Evolutionary conservation across 2,113 vertebrate genomes (phyloP).

Genomic region (Thamnaconus septentrionalis): DNA sequence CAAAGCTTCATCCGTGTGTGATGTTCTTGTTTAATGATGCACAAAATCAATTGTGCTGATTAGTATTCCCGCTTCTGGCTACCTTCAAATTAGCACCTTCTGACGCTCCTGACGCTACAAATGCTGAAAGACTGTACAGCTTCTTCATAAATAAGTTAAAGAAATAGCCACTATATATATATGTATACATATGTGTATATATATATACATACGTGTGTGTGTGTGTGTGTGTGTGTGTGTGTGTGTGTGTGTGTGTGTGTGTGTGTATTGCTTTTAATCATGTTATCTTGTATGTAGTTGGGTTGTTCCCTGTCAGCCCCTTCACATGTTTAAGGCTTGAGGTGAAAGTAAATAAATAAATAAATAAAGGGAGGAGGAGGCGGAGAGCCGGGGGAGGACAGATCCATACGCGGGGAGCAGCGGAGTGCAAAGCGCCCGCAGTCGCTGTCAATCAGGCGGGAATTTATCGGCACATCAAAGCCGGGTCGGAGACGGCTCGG

Average conservation of each 20-base stretch:
- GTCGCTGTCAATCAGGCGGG: conserved; percentile 56
- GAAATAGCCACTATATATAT: no score
- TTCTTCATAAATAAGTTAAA: no score
- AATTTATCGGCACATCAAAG: conserved; percentile 59
- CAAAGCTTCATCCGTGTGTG: conserved; percentile 3
- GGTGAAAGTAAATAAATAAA: no score
- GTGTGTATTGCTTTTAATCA: not conserved
- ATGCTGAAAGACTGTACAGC: no score
- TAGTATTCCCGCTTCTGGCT: conserved; percentile 15
- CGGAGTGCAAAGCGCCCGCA: conserved; percentile 46
- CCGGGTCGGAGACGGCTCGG: conserved; percentile 27
- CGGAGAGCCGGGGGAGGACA: conserved; percentile 19
- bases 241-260: not conserved
- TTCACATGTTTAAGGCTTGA: conserved; percentile 26
- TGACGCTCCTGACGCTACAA: not conserved
- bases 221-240: no score
- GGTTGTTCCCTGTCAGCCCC: conserved; percentile 19
- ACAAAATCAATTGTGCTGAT: conserved; percentile 40
- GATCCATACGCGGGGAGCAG: conserved; percentile 24
- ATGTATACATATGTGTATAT: no score
- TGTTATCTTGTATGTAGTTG: conserved; percentile 16
- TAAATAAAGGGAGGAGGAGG: not conserved
- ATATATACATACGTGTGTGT: no score
- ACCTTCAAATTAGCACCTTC: not conserved
- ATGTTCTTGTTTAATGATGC: conserved; percentile 47